Conservation (phyloP, 2,888 invertebrate species). For the Beris morrisii region DNA sequence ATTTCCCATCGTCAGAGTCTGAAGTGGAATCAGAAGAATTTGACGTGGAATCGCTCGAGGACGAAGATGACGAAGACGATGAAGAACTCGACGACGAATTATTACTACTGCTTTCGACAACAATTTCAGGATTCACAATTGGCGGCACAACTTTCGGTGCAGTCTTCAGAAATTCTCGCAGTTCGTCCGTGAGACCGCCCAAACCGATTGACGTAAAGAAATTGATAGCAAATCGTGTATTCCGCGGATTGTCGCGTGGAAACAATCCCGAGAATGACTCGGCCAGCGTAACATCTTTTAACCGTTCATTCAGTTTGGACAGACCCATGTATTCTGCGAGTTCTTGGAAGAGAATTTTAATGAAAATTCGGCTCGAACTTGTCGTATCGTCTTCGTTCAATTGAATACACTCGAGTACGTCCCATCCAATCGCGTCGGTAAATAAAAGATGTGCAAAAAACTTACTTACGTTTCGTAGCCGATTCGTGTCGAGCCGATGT, state of each 20-base stretch:
- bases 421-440: slow-evolving; percentile 97
- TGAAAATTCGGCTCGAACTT: slow-evolving; percentile 95
- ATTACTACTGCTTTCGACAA: slow-evolving; percentile 44
- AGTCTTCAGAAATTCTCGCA: slow-evolving; percentile 81
- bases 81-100: slow-evolving; percentile 40
- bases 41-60: slow-evolving; percentile 39
- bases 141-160: slow-evolving; percentile 52
- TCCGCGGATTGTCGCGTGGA: slow-evolving; percentile 93
- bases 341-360: slow-evolving; percentile 97
- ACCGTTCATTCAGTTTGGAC: slow-evolving; percentile 82
- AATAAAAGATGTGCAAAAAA: slow-evolving; percentile 95
- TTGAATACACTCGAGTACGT: slow-evolving; percentile 83
- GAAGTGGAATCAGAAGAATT: slow-evolving; percentile 38
- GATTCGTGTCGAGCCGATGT: slow-evolving; percentile 93
- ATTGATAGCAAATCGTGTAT: slow-evolving; percentile 96
- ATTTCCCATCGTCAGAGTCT: slow-evolving; percentile 35
- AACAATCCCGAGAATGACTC: slow-evolving; percentile 88
- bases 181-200: slow-evolving; percentile 92
- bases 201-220: slow-evolving; percentile 97
- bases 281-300: slow-evolving; percentile 86
- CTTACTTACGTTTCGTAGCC: slow-evolving; percentile 93
- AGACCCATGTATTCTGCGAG: slow-evolving; percentile 95
- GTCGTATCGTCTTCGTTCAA: slow-evolving; percentile 97
- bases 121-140: slow-evolving; percentile 49
- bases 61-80: slow-evolving; percentile 33